A percentile compares a stretch with the other conserved stretches of the same genome.
Conservation (phyloP, 2,113 vertebrate species). For the Rousettus leschenaultii region DNA sequence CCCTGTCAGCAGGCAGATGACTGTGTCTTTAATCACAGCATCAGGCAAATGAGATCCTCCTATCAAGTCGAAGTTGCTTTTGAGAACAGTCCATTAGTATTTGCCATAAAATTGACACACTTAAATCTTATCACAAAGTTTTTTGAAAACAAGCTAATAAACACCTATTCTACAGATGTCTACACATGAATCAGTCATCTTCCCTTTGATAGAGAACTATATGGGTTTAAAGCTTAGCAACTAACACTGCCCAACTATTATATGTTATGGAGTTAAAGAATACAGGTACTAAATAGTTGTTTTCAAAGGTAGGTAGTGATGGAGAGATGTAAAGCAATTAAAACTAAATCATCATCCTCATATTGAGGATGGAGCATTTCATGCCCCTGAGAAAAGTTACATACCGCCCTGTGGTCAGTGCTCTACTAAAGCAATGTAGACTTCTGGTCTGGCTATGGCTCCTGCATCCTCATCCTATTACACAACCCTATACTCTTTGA, state of each 20-base stretch:
- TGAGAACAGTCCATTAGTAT: not conserved
- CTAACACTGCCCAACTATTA: not conserved
- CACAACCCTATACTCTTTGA: not conserved
- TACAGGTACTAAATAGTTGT: not conserved
- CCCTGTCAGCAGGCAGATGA: not conserved
- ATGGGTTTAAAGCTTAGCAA: not conserved
- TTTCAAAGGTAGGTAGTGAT: not conserved
- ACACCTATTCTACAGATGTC: not conserved
- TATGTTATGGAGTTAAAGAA: not conserved
- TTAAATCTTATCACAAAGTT: not conserved
- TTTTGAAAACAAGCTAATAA: not conserved
- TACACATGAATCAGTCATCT: not conserved
- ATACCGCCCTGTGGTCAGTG: not conserved
- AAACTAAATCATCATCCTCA: not conserved
- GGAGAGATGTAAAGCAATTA: not conserved
- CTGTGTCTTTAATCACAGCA: not conserved
- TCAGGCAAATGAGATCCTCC: not conserved
- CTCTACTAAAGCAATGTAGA: not conserved
- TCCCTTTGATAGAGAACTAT: not conserved
- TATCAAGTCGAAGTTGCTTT: conserved; percentile 29
- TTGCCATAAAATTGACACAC: not conserved
- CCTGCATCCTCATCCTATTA: not conserved
- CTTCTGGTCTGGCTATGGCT: not conserved
- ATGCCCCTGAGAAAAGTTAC: not conserved
- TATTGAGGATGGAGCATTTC: not conserved